A percentile compares a stretch with the other conserved stretches of the same genome.
Evolutionary conservation across 2,113 vertebrate species (phyloP).

Genomic region (Bos javanicus): DNA sequence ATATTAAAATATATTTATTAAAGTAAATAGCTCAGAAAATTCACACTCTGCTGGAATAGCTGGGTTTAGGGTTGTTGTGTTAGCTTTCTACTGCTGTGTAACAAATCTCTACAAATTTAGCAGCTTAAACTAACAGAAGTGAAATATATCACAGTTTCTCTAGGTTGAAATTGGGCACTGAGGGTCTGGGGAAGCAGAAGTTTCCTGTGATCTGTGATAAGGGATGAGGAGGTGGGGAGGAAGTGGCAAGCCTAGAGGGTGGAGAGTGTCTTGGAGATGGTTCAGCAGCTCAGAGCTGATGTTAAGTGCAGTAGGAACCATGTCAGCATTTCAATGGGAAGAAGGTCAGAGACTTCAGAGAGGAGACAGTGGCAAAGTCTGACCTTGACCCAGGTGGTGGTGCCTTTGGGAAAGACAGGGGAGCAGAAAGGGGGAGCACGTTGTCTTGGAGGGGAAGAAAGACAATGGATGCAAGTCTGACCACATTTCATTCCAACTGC

Average conservation of each 20-base stretch:
- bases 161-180: not conserved
- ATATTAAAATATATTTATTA: not conserved
- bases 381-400: not conserved
- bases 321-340: not conserved
- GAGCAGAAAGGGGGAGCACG: not conserved
- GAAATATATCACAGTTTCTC: not conserved
- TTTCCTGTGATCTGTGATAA: not conserved
- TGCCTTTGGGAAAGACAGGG: not conserved
- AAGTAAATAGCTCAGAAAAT: not conserved
- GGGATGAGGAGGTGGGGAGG: not conserved
- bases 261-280: not conserved
- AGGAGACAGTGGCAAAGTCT: not conserved
- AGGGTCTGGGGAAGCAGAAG: not conserved
- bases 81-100: not conserved
- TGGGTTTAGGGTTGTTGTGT: not conserved
- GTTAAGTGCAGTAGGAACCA: not conserved
- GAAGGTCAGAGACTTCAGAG: not conserved
- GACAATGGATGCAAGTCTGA: not conserved
- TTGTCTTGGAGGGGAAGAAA: not conserved
- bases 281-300: not conserved
- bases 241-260: not conserved
- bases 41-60: not conserved
- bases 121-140: not conserved
- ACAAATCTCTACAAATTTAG: not conserved
- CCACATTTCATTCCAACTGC: not conserved